Conservation (phyloP, 1,140 invertebrate species). For the Ips typographus region DNA sequence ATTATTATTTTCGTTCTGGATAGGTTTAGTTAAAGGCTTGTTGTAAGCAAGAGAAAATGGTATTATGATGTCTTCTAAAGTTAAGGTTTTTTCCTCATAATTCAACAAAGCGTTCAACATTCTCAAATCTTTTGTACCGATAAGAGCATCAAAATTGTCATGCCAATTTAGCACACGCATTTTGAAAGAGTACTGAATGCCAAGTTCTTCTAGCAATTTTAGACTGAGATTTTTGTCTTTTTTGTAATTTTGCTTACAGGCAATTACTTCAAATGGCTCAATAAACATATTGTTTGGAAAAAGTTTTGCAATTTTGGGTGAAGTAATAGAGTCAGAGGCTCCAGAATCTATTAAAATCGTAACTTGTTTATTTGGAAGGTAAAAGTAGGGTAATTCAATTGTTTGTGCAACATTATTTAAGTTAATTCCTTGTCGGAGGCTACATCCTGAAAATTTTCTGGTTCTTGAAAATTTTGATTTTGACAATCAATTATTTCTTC, state of each 20-base stretch:
- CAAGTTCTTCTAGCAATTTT: conserved; percentile 11
- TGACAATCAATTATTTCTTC: too few species aligned
- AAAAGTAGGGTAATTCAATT: too few species aligned
- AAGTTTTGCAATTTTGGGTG: too few species aligned
- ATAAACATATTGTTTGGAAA: conserved; percentile 18
- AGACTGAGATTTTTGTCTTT: conserved; percentile 17
- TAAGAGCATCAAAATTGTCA: conserved; percentile 24
- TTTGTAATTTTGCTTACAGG: conserved; percentile 12
- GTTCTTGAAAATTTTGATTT: too few species aligned
- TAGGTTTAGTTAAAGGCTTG: conserved; percentile 14
- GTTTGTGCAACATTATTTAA: too few species aligned
- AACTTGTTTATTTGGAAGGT: too few species aligned
- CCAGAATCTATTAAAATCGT: too few species aligned
- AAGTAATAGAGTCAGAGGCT: too few species aligned
- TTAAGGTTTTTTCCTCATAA: conserved; percentile 20
- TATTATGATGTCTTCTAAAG: conserved; percentile 16
- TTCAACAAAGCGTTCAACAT: conserved; percentile 11
- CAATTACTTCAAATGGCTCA: conserved; percentile 19
- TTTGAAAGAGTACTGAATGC: conserved; percentile 4
- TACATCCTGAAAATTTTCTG: too few species aligned
- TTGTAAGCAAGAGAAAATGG: conserved; percentile 26
- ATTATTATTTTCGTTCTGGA: conserved; percentile 12
- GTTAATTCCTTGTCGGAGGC: too few species aligned
- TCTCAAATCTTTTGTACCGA: conserved; percentile 14
- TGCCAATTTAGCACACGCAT: conserved; percentile 21